These are phyloP conservation scores for Pseudolaguvia tuberculata DNA, from an alignment of 2,113 vertebrate species.

Conservation along the genomic window DNA sequence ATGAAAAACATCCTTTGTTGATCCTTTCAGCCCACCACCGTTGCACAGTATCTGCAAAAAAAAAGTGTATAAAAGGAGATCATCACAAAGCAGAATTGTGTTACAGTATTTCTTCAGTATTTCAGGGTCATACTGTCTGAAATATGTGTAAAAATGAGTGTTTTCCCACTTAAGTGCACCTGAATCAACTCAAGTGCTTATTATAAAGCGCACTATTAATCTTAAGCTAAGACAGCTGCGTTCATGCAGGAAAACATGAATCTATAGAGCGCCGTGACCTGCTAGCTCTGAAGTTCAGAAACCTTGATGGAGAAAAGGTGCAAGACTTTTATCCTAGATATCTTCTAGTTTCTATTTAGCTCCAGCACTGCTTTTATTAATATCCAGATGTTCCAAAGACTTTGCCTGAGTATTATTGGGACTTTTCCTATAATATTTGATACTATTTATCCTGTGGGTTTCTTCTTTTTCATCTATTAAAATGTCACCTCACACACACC, in stretches of 20 bases:
- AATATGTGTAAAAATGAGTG: not conserved
- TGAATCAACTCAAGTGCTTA: constrained; percentile 13
- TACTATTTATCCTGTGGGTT: not conserved
- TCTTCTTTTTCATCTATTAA: constrained; percentile 1
- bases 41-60: no score
- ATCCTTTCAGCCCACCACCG: no score
- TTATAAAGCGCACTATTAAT: constrained; percentile 5
- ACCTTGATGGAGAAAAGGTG: constrained; percentile 7
- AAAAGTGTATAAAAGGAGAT: not conserved
- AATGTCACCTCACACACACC: no score
- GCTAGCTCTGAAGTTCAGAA: constrained; percentile 1
- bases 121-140: not conserved
- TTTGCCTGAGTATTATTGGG: not conserved
- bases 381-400: constrained; percentile 9
- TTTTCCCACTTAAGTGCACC: constrained; percentile 2
- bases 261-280: constrained; percentile 6
- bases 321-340: constrained; percentile 21
- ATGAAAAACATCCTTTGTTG: no score
- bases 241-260: constrained; percentile 24
- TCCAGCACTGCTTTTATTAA: constrained; percentile 9
- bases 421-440: not conserved
- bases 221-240: constrained; percentile 19
- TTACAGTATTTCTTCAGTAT: not conserved
- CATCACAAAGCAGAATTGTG: not conserved
- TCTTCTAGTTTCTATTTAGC: not conserved